Percentiles rank a stretch among this genome's conserved stretches.
These are phyloP conservation scores for Xyrichtys novacula DNA, from an alignment of 2,797 vertebrate genomes.

Conservation along the genomic window DNA sequence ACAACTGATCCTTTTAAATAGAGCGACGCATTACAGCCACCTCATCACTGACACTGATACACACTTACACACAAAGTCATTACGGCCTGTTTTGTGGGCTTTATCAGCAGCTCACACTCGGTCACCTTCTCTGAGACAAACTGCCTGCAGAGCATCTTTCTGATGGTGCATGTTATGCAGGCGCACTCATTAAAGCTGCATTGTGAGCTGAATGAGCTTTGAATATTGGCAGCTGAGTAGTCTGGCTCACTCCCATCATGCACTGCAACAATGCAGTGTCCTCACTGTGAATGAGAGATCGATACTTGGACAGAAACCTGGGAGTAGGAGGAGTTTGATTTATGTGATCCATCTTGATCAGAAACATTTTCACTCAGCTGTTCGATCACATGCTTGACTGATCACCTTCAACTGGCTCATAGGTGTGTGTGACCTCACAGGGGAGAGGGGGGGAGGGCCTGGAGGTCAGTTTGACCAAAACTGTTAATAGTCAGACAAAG, in stretches of 20 bases:
- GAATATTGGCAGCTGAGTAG: slow-evolving; percentile 28
- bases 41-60: neutral
- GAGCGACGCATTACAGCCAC: too few relatives aligned
- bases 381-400: too few relatives aligned
- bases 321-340: neutral
- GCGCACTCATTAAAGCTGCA: slow-evolving; percentile 24
- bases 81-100: slow-evolving; percentile 5
- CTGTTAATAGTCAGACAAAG: too few relatives aligned
- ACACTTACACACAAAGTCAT: neutral
- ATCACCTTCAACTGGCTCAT: too few relatives aligned
- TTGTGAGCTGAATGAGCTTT: slow-evolving; percentile 23
- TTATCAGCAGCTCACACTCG: slow-evolving; percentile 6
- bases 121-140: slow-evolving; percentile 55
- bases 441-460: too few relatives aligned
- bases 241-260: slow-evolving; percentile 52
- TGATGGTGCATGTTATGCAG: slow-evolving; percentile 42
- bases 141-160: slow-evolving; percentile 28
- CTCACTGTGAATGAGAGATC: slow-evolving; percentile 5
- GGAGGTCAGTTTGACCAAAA: too few relatives aligned
- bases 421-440: too few relatives aligned
- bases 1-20: too few relatives aligned
- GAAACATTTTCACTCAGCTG: too few relatives aligned
- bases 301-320: slow-evolving; percentile 11
- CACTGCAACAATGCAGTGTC: slow-evolving; percentile 31
- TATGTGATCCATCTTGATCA: neutral